These are phyloP conservation scores for Orycteropus afer DNA, from an alignment of 2,113 vertebrate species.

Conservation along the genomic window DNA sequence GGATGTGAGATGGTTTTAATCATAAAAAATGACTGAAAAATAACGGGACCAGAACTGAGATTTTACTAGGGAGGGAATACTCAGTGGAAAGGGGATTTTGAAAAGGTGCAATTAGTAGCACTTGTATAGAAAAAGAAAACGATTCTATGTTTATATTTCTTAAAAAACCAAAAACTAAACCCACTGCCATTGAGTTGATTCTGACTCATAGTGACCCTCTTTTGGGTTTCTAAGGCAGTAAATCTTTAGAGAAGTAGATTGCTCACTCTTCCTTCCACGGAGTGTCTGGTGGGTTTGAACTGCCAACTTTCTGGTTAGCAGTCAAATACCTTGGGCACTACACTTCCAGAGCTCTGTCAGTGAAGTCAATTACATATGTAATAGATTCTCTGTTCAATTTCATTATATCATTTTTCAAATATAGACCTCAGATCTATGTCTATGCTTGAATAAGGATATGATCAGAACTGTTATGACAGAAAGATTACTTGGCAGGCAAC, in stretches of 20 bases:
- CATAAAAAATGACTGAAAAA: neutral
- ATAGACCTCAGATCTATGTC: neutral
- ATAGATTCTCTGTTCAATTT: slow-evolving; percentile 1
- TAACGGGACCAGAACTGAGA: neutral
- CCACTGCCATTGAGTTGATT: too few relatives aligned
- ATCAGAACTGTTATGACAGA: neutral
- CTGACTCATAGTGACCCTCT: too few relatives aligned
- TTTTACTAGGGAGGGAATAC: neutral
- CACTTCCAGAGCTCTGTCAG: too few relatives aligned
- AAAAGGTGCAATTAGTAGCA: neutral
- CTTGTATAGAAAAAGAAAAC: slow-evolving; percentile 10
- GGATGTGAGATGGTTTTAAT: neutral
- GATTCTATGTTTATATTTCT: neutral
- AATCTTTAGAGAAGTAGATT: too few relatives aligned
- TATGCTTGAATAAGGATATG: slow-evolving; percentile 3
- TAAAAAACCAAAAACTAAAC: neutral
- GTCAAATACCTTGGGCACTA: too few relatives aligned
- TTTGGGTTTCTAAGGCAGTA: too few relatives aligned
- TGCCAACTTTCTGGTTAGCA: too few relatives aligned
- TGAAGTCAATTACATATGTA: slow-evolving; percentile 8
- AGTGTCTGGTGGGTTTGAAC: too few relatives aligned
- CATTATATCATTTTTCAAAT: neutral
- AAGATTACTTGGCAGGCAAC: slow-evolving; percentile 1
- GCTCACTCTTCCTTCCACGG: too few relatives aligned
- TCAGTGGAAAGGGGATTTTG: neutral